Percentiles rank a stretch among this genome's conserved stretches.
Conservation (phyloP, 2,797 vertebrate genomes). For the Sebastes kiyomatsui region DNA sequence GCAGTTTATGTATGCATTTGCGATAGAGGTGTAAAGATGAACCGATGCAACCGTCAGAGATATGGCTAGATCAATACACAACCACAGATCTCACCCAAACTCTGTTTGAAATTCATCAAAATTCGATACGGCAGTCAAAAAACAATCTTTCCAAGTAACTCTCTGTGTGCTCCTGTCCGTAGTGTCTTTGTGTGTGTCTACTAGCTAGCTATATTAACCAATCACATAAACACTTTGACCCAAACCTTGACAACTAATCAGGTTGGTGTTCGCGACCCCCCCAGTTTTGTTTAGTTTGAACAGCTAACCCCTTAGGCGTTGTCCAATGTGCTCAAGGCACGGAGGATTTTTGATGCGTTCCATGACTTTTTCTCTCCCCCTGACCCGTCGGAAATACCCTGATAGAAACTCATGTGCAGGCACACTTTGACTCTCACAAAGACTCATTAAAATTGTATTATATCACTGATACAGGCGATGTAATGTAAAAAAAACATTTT, state of each 20-base stretch:
- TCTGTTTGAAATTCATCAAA: background rate
- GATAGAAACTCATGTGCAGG: no score
- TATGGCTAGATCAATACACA: background rate
- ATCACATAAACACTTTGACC: background rate
- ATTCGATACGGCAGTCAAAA: background rate
- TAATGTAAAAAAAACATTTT: no score
- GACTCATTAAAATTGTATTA: no score
- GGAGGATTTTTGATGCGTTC: no score
- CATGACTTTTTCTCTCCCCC: no score
- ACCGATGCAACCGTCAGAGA: background rate
- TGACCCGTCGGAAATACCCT: no score
- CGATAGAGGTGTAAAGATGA: background rate
- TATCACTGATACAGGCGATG: no score
- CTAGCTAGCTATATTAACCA: background rate
- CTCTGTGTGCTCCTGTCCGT: background rate
- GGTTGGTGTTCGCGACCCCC: no score
- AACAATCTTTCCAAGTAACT: background rate
- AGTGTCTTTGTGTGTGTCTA: background rate
- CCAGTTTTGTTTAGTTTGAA: no score
- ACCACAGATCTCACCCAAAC: background rate
- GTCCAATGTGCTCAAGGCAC: no score
- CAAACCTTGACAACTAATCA: background rate
- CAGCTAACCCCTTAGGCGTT: no score
- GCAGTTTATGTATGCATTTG: background rate
- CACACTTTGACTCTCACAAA: no score